These are phyloP conservation scores for Bombus affinis DNA, from an alignment of 1,140 invertebrate genomes.

Conservation along the genomic window DNA sequence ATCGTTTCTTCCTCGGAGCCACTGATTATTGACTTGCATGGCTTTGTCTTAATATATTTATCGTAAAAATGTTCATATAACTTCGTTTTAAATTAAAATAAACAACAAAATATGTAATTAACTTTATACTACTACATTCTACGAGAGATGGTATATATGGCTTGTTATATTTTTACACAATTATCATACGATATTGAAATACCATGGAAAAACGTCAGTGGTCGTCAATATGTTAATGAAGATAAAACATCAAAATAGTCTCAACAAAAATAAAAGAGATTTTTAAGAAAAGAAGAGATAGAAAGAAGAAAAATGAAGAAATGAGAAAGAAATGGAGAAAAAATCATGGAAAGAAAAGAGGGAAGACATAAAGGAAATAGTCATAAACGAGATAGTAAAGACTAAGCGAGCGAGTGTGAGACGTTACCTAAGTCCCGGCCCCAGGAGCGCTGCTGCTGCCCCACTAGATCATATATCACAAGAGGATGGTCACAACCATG, in stretches of 20 bases:
- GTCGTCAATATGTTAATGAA: not conserved
- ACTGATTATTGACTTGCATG: no score
- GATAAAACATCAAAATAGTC: not conserved
- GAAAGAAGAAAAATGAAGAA: not conserved
- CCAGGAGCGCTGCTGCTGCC: constrained; percentile 83
- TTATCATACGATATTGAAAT: no score
- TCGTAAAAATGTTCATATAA: no score
- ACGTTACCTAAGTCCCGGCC: constrained; percentile 83
- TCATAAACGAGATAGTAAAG: constrained; percentile 72
- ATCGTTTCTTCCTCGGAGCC: no score
- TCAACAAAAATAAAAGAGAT: not conserved
- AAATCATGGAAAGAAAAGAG: constrained; percentile 43
- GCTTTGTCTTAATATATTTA: no score
- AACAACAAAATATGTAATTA: no score
- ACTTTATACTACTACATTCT: no score
- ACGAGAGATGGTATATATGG: no score
- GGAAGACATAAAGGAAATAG: constrained; percentile 51
- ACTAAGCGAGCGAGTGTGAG: constrained; percentile 81
- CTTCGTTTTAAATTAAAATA: no score
- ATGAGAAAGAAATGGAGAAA: not conserved
- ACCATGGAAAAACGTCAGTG: not conserved
- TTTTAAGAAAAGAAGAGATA: not conserved
- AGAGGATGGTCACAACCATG: constrained; percentile 81
- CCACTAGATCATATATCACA: constrained; percentile 83
- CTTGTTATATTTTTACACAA: no score